Evolutionary conservation across 2,113 vertebrate genomes (phyloP).

Genomic region (Phyllostomus hastatus): DNA sequence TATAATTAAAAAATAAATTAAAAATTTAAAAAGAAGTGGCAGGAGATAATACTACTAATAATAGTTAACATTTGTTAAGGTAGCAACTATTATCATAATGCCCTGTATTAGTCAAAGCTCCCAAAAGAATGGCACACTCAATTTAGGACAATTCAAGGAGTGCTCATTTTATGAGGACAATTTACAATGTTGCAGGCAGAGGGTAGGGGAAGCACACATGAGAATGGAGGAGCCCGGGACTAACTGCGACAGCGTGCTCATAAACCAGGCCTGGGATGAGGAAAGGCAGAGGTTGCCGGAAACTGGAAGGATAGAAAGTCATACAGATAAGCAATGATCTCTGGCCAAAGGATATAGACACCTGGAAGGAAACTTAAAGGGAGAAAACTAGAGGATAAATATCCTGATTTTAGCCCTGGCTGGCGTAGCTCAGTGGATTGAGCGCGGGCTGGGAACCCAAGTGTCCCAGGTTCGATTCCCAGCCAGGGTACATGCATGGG

Average conservation of each 20-base stretch:
- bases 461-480: too few species aligned
- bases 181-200: neutral
- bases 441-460: too few species aligned
- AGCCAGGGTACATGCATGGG: too few species aligned
- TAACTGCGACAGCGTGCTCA: neutral
- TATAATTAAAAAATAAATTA: neutral
- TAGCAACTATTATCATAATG: neutral
- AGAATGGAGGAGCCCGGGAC: neutral
- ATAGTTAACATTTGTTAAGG: neutral
- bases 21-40: neutral
- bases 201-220: neutral
- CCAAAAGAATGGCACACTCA: neutral
- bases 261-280: neutral
- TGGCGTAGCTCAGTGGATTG: too few species aligned
- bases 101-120: neutral
- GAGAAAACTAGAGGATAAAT: neutral
- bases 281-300: neutral
- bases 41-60: neutral
- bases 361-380: neutral
- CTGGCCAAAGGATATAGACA: neutral
- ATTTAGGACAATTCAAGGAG: neutral
- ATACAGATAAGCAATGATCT: neutral
- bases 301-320: neutral
- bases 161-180: neutral
- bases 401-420: neutral